Percentiles rank a stretch among this genome's conserved stretches.
These are phyloP conservation scores for Tridacna gigas DNA, from an alignment of 2,888 invertebrate genomes.

Conservation along the genomic window DNA sequence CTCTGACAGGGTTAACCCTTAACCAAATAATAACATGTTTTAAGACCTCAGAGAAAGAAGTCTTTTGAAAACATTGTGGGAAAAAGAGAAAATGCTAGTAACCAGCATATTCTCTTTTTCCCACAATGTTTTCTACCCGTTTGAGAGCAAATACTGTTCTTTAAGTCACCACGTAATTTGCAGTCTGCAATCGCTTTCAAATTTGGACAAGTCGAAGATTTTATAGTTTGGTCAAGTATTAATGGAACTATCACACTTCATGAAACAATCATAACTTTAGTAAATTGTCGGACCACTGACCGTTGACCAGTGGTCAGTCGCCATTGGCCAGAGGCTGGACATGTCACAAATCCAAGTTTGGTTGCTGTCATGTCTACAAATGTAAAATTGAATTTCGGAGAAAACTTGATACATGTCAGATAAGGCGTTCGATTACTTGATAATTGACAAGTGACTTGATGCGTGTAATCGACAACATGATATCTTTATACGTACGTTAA, in stretches of 20 bases:
- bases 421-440: slow-evolving; percentile 12
- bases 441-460: slow-evolving; percentile 29
- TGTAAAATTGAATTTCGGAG: neutral
- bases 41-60: no score
- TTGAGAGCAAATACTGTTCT: no score
- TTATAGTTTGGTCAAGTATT: no score
- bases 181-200: no score
- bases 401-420: slow-evolving; percentile 15
- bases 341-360: neutral
- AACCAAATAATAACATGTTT: no score
- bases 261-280: no score
- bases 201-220: no score
- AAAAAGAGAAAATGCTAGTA: neutral
- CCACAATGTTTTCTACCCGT: neutral
- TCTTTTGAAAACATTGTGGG: neutral
- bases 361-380: neutral
- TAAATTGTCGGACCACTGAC: neutral
- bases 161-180: no score
- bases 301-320: neutral
- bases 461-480: slow-evolving; percentile 23
- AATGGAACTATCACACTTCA: no score
- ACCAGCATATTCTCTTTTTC: neutral
- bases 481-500: slow-evolving; percentile 16
- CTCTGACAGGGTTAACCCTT: no score
- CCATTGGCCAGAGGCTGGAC: neutral